These are phyloP conservation scores for Dromococcyx pavoninus DNA, from an alignment of 2,797 vertebrate genomes.

Conservation along the genomic window DNA sequence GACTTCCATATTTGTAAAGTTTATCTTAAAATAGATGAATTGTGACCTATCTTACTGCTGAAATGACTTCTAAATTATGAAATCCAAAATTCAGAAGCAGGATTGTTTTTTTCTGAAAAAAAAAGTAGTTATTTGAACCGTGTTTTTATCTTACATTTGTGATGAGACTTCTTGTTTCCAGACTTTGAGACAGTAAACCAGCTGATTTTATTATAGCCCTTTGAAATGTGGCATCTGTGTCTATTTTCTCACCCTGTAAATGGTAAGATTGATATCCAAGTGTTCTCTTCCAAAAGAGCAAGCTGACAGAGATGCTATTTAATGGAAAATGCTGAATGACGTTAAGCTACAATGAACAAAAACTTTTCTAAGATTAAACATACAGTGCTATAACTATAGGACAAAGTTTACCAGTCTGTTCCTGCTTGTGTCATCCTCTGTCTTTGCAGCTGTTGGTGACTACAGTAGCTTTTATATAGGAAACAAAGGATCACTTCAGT, in stretches of 20 bases:
- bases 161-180: conserved; percentile 35
- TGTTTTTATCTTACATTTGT: neutral
- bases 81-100: neutral
- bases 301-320: conserved; percentile 58
- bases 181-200: neutral
- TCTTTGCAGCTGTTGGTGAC: conserved; percentile 85
- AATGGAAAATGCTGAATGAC: conserved; percentile 36
- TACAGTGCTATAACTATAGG: conserved; percentile 60
- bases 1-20: conserved; percentile 51
- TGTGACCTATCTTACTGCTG: neutral
- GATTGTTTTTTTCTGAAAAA: neutral
- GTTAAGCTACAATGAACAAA: conserved; percentile 58
- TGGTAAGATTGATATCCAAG: conserved; percentile 1
- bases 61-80: neutral
- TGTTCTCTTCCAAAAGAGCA: neutral
- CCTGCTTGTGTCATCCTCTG: conserved; percentile 83
- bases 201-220: conserved; percentile 40
- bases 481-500: conserved; percentile 81
- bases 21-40: conserved; percentile 60
- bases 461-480: conserved; percentile 78
- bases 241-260: conserved; percentile 54
- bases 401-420: conserved; percentile 73
- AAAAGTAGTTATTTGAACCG: neutral
- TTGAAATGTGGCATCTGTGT: conserved; percentile 37
- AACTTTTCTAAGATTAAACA: conserved; percentile 65